Base-by-base conservation (phyloP, 2,113 vertebrate genomes). In the Merops nubicus region DNA sequence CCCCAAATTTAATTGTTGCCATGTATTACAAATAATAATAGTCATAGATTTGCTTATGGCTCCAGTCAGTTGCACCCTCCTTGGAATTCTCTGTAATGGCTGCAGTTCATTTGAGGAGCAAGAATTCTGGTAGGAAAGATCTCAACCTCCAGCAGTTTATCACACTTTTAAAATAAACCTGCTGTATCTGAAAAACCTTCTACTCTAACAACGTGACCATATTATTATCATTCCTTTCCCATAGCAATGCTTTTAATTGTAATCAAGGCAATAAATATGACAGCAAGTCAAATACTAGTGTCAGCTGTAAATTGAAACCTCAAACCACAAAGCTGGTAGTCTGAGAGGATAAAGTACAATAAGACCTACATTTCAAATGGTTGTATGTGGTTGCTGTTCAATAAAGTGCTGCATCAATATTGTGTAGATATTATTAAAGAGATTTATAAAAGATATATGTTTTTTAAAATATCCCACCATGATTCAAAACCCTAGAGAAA, bases 251-350 rank as follows among this genome's bases (percentile, higher is more conserved):
- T 95, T 97, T 93, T 91, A 96, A 92, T 88, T 96, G 95, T 91
- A 96, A 96, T 95, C 89, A 75, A 86, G 85, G 63, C 86, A 96
- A 93, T 97, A 97, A 97, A 97, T 84, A 57, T 54, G 54, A 93
- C 53, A 70, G 85, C 2, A n/a, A 85, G 85, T 94, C 79, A 92
- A 96, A 95, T 56, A 91, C 38, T 64, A 87, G 11, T 60, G 84
- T 86, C 86, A 91, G 82, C 81, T 95, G 87, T 79, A 97, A 97
- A 96, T 43, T 95, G 95, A 95, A 97, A 91, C 80, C 75, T 90
- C 86, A 92, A 96, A 95, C 83, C 91, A 54, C 89, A 85, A 91
- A 91, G 50, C 65, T 78, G 34, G 59, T 67, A 90, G 84, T 92
- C 86, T 77, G 80, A 95, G 79, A 78, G 73, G 92, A 86, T 77